Evolutionary conservation across 2,888 invertebrate species (phyloP).

Genomic region (Anoncus sp.): DNA sequence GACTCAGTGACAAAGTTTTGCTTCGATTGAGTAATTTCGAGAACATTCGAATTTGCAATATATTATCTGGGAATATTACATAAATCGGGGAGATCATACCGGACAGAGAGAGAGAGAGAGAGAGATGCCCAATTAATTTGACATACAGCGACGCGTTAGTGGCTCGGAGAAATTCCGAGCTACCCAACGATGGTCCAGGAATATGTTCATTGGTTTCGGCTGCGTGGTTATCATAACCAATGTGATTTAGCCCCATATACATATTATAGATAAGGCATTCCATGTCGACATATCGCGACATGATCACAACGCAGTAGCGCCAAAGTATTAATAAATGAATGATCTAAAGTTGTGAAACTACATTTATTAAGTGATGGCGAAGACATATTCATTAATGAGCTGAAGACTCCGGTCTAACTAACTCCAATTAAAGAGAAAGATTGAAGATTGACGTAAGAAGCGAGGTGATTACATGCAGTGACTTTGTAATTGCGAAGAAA

Average conservation of each 20-base stretch:
- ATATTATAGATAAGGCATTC: too few relatives aligned
- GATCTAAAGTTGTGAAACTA: too few relatives aligned
- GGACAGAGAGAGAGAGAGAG: conserved; percentile 20
- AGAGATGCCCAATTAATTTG: conserved; percentile 60
- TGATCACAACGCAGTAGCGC: too few relatives aligned
- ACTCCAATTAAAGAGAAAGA: too few relatives aligned
- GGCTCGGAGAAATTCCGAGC: conserved; percentile 62
- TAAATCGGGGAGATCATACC: neutral
- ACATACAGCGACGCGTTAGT: conserved; percentile 65
- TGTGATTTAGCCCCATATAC: too few relatives aligned
- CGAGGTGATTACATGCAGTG: too few relatives aligned
- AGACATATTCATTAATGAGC: too few relatives aligned
- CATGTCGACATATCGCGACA: too few relatives aligned
- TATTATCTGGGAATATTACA: conserved; percentile 21
- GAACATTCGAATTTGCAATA: conserved; percentile 28
- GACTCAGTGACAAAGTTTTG: conserved; percentile 3
- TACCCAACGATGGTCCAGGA: conserved; percentile 55
- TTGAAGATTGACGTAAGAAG: too few relatives aligned
- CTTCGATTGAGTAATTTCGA: conserved; percentile 10
- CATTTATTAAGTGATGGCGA: conserved; percentile 72
- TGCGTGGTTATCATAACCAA: conserved; percentile 12
- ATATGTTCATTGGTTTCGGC: conserved; percentile 58
- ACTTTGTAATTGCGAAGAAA: too few relatives aligned
- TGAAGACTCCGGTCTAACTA: too few relatives aligned
- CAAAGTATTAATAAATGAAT: too few relatives aligned